phyloP scores from a whole-genome alignment of 1,140 invertebrate species.

The Drosophila rufa region DNA sequence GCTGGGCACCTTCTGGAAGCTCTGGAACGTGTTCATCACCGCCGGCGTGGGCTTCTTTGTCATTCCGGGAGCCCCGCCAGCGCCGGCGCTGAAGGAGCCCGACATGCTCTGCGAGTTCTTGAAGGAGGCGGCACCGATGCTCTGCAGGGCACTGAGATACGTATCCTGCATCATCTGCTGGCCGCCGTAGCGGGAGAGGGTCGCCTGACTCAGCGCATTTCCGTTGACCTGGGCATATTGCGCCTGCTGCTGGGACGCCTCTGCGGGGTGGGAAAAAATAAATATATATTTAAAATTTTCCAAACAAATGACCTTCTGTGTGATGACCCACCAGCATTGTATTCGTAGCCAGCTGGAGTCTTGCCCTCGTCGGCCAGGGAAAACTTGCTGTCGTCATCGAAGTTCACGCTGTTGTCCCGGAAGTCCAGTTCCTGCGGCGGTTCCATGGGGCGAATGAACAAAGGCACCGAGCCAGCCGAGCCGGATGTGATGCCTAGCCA shows the following conservation, averaged over 20 bases:
- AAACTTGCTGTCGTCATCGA: constrained; percentile 85
- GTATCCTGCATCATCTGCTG: constrained; percentile 80
- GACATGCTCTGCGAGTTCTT: constrained; percentile 78
- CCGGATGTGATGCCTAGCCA: constrained; percentile 65
- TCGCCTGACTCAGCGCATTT: constrained; percentile 59
- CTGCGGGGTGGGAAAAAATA: constrained; percentile 34
- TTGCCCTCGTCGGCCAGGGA: constrained; percentile 85
- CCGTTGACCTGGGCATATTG: constrained; percentile 72
- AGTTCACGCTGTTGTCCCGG: constrained; percentile 75
- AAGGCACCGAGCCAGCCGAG: constrained; percentile 68
- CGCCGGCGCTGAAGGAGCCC: constrained; percentile 52
- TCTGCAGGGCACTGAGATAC: constrained; percentile 76
- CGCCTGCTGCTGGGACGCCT: constrained; percentile 76
- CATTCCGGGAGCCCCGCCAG: constrained; percentile 60
- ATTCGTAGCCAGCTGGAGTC: constrained; percentile 76
- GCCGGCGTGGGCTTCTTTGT: constrained; percentile 71
- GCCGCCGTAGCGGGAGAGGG: constrained; percentile 65
- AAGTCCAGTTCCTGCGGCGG: constrained; percentile 88
- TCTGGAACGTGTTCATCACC: constrained; percentile 86
- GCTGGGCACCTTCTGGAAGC: constrained; percentile 93
- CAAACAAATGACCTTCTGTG: not conserved
- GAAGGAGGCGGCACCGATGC: constrained; percentile 76
- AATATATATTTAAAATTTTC: not conserved
- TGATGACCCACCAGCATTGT: constrained; percentile 83
- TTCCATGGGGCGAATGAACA: constrained; percentile 78